Percentiles rank a stretch among this genome's conserved stretches.
phyloP scores from a whole-genome alignment of 2,888 invertebrate genomes.

The Osmoderma eremita region DNA sequence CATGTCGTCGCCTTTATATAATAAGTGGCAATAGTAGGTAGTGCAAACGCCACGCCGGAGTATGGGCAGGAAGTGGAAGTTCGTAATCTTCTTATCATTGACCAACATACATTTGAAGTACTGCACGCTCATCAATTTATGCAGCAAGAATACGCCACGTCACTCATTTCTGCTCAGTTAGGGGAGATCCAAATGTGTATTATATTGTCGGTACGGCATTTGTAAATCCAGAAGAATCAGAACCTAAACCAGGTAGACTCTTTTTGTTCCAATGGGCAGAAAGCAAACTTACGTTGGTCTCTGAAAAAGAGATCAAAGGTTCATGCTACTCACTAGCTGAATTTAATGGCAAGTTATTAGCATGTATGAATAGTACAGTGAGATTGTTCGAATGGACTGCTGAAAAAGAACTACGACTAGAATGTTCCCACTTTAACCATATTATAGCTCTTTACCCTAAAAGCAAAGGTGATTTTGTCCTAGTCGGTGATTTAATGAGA shows the following conservation, averaged over 20 bases:
- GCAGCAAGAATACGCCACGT: slow-evolving; percentile 90
- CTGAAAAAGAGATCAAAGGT: slow-evolving; percentile 97
- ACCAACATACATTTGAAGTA: slow-evolving; percentile 97
- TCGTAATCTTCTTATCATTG: slow-evolving; percentile 89
- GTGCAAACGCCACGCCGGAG: slow-evolving; percentile 63
- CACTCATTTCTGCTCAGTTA: slow-evolving; percentile 85
- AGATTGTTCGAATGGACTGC: slow-evolving; percentile 97
- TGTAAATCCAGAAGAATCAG: slow-evolving; percentile 94
- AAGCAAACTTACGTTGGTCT: slow-evolving; percentile 84
- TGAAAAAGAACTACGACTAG: slow-evolving; percentile 93
- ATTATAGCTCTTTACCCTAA: slow-evolving; percentile 94
- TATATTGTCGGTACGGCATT: slow-evolving; percentile 95
- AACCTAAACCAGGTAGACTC: slow-evolving; percentile 92
- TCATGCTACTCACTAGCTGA: slow-evolving; percentile 92
- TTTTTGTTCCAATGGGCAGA: slow-evolving; percentile 91
- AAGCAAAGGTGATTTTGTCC: slow-evolving; percentile 96
- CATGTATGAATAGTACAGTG: slow-evolving; percentile 96
- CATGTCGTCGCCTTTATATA: too few species aligned
- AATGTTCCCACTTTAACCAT: slow-evolving; percentile 98
- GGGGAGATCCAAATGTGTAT: slow-evolving; percentile 91
- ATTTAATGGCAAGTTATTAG: slow-evolving; percentile 95
- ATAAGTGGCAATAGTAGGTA: too few species aligned
- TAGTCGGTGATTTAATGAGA: slow-evolving; percentile 95
- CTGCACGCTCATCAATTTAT: slow-evolving; percentile 93
- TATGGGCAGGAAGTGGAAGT: slow-evolving; percentile 87